Evolutionary conservation across 2,113 vertebrate genomes (phyloP), one percentile per base, ranked within the genome.

Genomic region (Amazona guildingii): DNA sequence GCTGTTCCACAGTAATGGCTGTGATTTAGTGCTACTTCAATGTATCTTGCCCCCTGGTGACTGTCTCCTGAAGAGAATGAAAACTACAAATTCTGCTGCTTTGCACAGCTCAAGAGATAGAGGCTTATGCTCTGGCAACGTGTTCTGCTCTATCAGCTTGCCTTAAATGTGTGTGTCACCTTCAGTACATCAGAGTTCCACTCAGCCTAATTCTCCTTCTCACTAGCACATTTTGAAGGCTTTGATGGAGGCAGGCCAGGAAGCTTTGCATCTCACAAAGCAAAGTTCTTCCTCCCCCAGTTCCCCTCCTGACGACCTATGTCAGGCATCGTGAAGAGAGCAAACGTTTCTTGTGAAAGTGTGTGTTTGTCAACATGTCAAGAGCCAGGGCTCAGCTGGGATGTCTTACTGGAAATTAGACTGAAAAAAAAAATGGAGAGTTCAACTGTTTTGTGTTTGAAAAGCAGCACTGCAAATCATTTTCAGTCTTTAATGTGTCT

Each of bases 21-120:
- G 35, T 94, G 88, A 92, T 93, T 92, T 94, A 93, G 70, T 67
- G 55, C 68, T 73, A 15, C 44, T 90, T 92, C 52, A 92, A n/a
- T 1, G 1, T 87, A 73, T 51, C 86, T 75, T 88, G 80, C 75
- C 55, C 76, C 44, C 7, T 74, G 17, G 25, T 84, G 64, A 68
- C 39, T 81, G 8, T 43, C 35, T 83, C 39, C 46, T 81, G 31
- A 72, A 92, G 17, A 66, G 19, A 2, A 37, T 16, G 35, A 74
- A 44, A 81, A 39, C 62, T 57, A 68, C 25, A 64, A 84, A 77
- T 68, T 69, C 86, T 92, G 23, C 51, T 86, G 52, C 55, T 93
- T 90, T 83, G 70, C 52, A 83, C 73, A 74, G 11, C 46, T 78
- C 2, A 2, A 68, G 74, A 63, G 48, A 61, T 15, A 70, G 21